These are phyloP conservation scores for Limulus polyphemus DNA, from an alignment of 2,888 invertebrate species.

Conservation along the genomic window DNA sequence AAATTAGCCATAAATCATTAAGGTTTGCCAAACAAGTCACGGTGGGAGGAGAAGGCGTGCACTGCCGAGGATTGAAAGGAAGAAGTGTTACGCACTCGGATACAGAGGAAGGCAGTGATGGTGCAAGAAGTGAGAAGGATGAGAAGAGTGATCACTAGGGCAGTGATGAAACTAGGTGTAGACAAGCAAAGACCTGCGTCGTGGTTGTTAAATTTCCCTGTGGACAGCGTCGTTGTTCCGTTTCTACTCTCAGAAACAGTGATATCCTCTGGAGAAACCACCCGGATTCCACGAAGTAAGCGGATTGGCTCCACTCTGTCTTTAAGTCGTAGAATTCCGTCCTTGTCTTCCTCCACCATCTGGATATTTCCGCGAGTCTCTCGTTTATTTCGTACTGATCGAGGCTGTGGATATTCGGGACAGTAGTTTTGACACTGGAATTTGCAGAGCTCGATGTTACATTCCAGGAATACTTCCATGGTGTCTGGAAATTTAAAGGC, in stretches of 20 bases:
- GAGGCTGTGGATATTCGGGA: slow-evolving; percentile 32
- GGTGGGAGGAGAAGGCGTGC: too few species aligned
- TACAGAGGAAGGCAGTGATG: slow-evolving; percentile 44
- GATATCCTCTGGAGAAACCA: slow-evolving; percentile 56
- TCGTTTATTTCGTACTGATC: background rate
- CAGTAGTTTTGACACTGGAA: slow-evolving; percentile 52
- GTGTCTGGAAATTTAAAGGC: slow-evolving; percentile 62
- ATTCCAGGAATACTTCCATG: slow-evolving; percentile 67
- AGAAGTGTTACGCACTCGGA: slow-evolving; percentile 23
- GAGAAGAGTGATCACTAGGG: slow-evolving; percentile 47
- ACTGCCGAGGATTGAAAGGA: too few species aligned
- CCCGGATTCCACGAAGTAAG: slow-evolving; percentile 52
- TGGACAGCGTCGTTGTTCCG: slow-evolving; percentile 5
- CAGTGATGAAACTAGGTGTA: slow-evolving; percentile 49
- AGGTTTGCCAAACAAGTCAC: too few species aligned
- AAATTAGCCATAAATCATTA: too few species aligned
- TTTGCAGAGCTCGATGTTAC: slow-evolving; percentile 68
- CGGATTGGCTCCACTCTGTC: slow-evolving; percentile 44
- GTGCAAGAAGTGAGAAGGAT: slow-evolving; percentile 48
- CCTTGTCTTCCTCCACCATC: background rate
- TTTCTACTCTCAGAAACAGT: slow-evolving; percentile 28
- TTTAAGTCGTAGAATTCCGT: background rate
- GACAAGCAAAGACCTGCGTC: slow-evolving; percentile 51
- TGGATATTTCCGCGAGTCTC: background rate
- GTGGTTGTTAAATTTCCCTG: slow-evolving; percentile 1